Conservation (phyloP, 1,140 invertebrate species). For the Antheraea mylitta region DNA sequence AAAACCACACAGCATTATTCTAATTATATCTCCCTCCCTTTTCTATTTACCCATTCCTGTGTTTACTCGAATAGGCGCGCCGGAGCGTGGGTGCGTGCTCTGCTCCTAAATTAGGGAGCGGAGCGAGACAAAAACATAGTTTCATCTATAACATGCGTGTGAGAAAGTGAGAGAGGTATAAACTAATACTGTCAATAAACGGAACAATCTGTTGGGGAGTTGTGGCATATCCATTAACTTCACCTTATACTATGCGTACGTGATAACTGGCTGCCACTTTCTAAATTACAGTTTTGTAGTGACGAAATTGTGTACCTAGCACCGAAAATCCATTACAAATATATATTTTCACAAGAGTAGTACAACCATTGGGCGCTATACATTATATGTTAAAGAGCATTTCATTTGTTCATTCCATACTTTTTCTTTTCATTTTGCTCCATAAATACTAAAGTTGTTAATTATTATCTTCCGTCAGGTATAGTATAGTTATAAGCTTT, state of each 20-base stretch:
- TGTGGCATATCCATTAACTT: conserved; percentile 56
- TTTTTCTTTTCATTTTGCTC: too few species aligned
- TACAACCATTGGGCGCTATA: not conserved
- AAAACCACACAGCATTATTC: conserved; percentile 58
- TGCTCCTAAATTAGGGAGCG: conserved; percentile 63
- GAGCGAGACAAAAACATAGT: conserved; percentile 60
- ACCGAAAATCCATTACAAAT: conserved; percentile 8
- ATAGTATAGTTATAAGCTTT: too few species aligned
- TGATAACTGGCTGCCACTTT: conserved; percentile 49
- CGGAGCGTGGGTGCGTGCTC: conserved; percentile 61
- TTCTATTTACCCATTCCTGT: conserved; percentile 71
- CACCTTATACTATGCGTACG: conserved; percentile 29
- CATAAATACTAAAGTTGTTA: too few species aligned
- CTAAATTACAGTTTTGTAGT: conserved; percentile 44
- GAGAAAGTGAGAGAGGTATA: conserved; percentile 49
- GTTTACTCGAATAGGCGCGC: conserved; percentile 72
- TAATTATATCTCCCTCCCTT: conserved; percentile 73
- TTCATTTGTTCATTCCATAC: too few species aligned
- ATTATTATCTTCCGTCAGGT: too few species aligned
- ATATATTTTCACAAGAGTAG: too few species aligned
- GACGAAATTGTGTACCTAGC: conserved; percentile 30
- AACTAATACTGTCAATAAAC: conserved; percentile 55
- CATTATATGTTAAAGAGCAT: not conserved
- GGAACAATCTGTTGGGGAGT: conserved; percentile 43
- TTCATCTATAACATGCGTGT: conserved; percentile 36